phyloP scores from a whole-genome alignment of 2,797 vertebrate genomes.

The Catamblyrhynchus diadema region DNA sequence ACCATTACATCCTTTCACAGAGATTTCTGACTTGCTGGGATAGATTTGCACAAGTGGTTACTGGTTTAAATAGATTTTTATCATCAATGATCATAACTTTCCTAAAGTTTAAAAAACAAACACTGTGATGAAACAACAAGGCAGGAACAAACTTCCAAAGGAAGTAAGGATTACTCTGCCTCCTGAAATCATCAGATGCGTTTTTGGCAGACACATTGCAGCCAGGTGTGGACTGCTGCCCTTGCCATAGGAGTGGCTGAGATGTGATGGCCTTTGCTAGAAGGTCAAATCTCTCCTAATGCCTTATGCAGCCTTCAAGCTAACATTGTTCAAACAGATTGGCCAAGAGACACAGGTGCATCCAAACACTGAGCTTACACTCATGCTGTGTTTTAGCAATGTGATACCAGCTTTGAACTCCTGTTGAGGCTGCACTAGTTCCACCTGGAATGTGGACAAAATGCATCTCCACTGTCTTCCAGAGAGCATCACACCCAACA shows the following conservation, averaged over 20 bases:
- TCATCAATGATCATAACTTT: not conserved
- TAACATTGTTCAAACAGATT: not conserved
- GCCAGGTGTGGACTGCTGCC: not conserved
- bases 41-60: not conserved
- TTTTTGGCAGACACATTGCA: not conserved
- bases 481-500: not conserved
- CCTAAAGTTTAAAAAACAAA: not conserved
- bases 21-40: not conserved
- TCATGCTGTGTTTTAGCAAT: not conserved
- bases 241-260: not conserved
- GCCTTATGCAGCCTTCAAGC: not conserved
- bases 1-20: not conserved
- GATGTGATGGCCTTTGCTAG: not conserved
- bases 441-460: not conserved
- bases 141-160: not conserved
- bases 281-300: not conserved
- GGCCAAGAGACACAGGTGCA: not conserved
- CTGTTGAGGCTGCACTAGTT: not conserved
- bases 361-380: not conserved
- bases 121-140: not conserved
- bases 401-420: not conserved
- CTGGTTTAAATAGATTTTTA: slow-evolving; percentile 13
- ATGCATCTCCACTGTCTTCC: not conserved
- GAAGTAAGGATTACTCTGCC: not conserved
- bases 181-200: not conserved